Evolutionary conservation across 2,888 invertebrate genomes (phyloP), one percentile per base, ranked within the genome.

Genomic region (Dichetophora obliterata): DNA sequence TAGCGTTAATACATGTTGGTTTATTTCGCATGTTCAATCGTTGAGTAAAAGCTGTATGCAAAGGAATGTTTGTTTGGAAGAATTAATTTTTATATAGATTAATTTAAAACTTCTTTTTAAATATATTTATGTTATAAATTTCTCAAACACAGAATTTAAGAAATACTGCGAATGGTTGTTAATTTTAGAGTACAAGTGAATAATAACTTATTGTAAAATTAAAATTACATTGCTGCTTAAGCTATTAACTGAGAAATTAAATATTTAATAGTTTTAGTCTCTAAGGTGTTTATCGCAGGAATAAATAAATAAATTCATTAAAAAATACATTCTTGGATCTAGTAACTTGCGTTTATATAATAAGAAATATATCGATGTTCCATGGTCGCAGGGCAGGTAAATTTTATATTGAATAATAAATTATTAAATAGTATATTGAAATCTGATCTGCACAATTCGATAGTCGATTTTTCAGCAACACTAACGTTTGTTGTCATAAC

Each of bases 111-210:
- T 59, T 27, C 5, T 59, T 59, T 11, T 43, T 43, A 11, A 43
- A 59, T 19, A 43, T 11, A 59, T 22, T 4, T 63, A 68, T 16
- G 68, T 68, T 27, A 68, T 50, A 48, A 48, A 27, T 50, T 68
- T 50, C 50, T 50, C 68, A 50, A 14, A 22, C 27, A 68, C 48
- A 31, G 43, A 43, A 9, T 50, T 68, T 24, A 68, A 50, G 27
- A 43, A 19, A 43, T 22, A 24, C 34, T 68, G 72, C 68, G 31
- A 52, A 59, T 69, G 69, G 77, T 77, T 77, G 70, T 77, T 74
- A 57, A 61, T 57, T 73, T 52, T 74, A 73, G 50, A 75, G 77
- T 70, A 77, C 74, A 77, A 74, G 74, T 74, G 63, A 57, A 70
- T 77, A 70, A 65, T 66, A 34, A 72, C 54, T 54, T 74, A 74